Percentiles rank a stretch among this genome's conserved stretches.
Evolutionary conservation across 2,888 invertebrate species (phyloP).

Genomic region (Xestia ashworthii): DNA sequence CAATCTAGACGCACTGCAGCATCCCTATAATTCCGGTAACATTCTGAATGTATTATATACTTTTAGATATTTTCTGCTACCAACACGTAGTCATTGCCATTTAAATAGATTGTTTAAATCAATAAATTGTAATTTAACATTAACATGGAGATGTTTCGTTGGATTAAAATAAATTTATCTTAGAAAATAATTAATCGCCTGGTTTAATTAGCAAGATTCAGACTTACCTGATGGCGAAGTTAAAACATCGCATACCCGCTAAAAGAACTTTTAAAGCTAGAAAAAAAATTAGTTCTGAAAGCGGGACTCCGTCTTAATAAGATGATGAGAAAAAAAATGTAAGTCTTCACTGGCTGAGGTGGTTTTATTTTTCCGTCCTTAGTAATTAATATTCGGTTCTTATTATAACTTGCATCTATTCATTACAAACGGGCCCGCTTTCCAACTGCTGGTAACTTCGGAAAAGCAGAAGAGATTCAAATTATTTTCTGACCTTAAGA

Average conservation of each 20-base stretch:
- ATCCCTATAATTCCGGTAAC: background rate
- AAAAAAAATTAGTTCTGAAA: slow-evolving; percentile 5
- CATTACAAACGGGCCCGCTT: slow-evolving; percentile 25
- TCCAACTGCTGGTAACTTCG: slow-evolving; percentile 38
- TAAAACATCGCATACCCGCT: background rate
- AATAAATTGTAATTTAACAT: background rate
- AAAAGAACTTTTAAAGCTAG: background rate
- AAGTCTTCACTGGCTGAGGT: background rate
- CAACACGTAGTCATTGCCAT: background rate
- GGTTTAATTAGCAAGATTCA: slow-evolving; percentile 14
- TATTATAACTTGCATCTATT: slow-evolving; percentile 41
- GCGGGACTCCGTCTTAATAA: slow-evolving; percentile 8
- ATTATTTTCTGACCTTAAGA: slow-evolving; percentile 69
- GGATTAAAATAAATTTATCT: background rate
- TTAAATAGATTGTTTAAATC: background rate
- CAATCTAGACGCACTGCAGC: slow-evolving; percentile 27
- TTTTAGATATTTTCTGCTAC: background rate
- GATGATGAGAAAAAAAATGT: slow-evolving; percentile 20
- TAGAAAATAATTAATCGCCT: background rate
- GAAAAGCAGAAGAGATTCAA: slow-evolving; percentile 65
- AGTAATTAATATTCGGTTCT: slow-evolving; percentile 11
- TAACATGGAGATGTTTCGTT: background rate
- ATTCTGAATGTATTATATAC: background rate
- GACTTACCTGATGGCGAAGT: background rate
- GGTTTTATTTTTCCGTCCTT: slow-evolving; percentile 19